phyloP scores from a whole-genome alignment of 2,888 invertebrate species.

The Selenia dentaria region DNA sequence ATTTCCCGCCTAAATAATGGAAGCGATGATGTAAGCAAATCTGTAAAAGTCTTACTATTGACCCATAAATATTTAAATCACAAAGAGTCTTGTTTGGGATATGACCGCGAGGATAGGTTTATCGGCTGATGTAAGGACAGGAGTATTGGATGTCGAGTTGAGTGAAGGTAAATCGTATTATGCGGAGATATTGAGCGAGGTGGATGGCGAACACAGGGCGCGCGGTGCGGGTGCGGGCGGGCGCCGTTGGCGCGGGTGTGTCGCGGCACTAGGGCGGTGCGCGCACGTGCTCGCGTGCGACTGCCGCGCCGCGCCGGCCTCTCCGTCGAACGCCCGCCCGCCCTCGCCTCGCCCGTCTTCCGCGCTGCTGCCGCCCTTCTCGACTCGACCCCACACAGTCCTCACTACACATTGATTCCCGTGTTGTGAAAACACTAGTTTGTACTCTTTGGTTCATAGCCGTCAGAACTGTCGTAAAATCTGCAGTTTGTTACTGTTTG shows the following conservation, averaged over 20 bases:
- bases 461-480: no score
- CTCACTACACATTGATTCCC: constrained; percentile 44
- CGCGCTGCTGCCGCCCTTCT: constrained; percentile 46
- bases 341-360: constrained; percentile 13
- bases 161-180: constrained; percentile 26
- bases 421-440: constrained; percentile 34
- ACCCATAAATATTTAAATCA: constrained; percentile 63
- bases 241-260: constrained; percentile 36
- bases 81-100: constrained; percentile 26
- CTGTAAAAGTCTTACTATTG: constrained; percentile 66
- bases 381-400: constrained; percentile 40
- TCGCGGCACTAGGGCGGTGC: constrained; percentile 68
- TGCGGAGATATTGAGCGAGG: constrained; percentile 62
- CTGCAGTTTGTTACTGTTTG: no score
- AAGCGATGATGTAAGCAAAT: constrained; percentile 72
- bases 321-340: constrained; percentile 42
- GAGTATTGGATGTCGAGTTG: constrained; percentile 12
- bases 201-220: constrained; percentile 36
- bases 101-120: constrained; percentile 9
- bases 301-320: constrained; percentile 69
- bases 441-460: constrained; percentile 10
- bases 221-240: constrained; percentile 51
- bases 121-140: constrained; percentile 5
- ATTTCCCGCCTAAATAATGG: constrained; percentile 76
- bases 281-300: constrained; percentile 79